Base-by-base conservation (phyloP, 1,140 invertebrate species). In the Papilio machaon region DNA sequence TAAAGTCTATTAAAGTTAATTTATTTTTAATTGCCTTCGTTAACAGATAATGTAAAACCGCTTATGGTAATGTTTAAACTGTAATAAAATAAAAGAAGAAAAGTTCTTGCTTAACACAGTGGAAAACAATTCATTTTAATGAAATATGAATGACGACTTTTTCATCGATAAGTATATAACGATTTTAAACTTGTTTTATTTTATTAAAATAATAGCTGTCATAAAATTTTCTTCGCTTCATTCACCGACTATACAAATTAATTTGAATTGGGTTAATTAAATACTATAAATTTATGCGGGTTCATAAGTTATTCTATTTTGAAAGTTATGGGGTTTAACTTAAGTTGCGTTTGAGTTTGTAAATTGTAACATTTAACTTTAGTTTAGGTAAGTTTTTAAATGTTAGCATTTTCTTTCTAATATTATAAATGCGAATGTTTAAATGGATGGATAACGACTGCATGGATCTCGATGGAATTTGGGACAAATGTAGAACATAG, bases 1-100 rank as follows among this genome's bases (percentile, higher is more conserved):
- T 67, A 67, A 67, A 67, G 64, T 67, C 23, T 67, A 67, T 67
- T 67, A 67, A 67, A 35, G 15, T 67, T 67, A 38, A 67, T 67
- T 35, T 10, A 35, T 15, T 67, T 67, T 67, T 35, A 35, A 67
- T 67, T 67, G 64, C 64, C 13, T 67, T 67, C 64, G 64, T 67
- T 35, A 67, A 67, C 64, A 67, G 23, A 15, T 67, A 35, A 67
- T 67, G 11, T 11, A 67, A 64, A 35, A 15, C 5, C 64, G 13
- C n/a, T 58, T 58, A 19, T 58, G 54, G 17, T 35, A 23, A 38
- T 11, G 30, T 67, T 35, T 67, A 67, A 30, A 67, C 4, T 35
- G 13, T 70, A 70, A 70, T 35, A 70, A 70, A 70, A 35, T 23
- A 19, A 60, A 17, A 70, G 3, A 70, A 64, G 23, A 64, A 70